Evolutionary conservation across 1,140 invertebrate species (phyloP), one percentile per base, ranked within the genome.

Genomic region (Macrobrachium rosenbergii): DNA sequence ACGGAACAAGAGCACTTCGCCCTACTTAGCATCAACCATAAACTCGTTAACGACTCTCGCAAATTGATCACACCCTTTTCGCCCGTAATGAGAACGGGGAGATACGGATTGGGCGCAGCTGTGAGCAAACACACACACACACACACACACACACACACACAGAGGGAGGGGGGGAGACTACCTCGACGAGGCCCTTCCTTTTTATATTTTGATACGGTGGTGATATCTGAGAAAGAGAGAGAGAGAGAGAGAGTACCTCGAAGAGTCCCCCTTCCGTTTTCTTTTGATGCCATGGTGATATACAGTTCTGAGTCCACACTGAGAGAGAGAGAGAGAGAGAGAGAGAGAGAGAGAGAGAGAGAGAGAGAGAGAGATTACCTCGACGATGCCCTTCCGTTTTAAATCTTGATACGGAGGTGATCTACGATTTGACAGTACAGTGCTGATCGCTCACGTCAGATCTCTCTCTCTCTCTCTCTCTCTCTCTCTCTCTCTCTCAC

Each of bases 271-370:
- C n/a, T n/a, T n/a, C n/a, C n/a, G n/a, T n/a, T n/a, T n/a, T n/a
- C n/a, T n/a, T n/a, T n/a, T 28, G 58, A 76, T 8, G 19, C 28
- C 16, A 76, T 16, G 7, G 58, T 2, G n/a, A 76, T 8, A 76
- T 16, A 76, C 11, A 45, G 10, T 43, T 5, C n/a, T n/a, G n/a
- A n/a, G n/a, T n/a, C n/a, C n/a, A n/a, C 19, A 67, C 19, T n/a
- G n/a, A n/a, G n/a, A n/a, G n/a, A n/a, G n/a, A n/a, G 63, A 67
- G 63, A 67, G 63, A 67, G 63, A 67, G 63, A 67, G 63, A 67
- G 63, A 67, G 63, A 67, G 63, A 67, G 63, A 67, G 63, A 67
- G 63, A 67, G 63, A 67, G 63, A 67, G 63, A 37, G 28, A 37
- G 43, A 23, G 21, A 76, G 21, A 52, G 76, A 52, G 76, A 78